A percentile compares a stretch with the other conserved stretches of the same genome.
These are phyloP conservation scores for Melanocharis versteri DNA, from an alignment of 2,113 vertebrate species.

Conservation along the genomic window DNA sequence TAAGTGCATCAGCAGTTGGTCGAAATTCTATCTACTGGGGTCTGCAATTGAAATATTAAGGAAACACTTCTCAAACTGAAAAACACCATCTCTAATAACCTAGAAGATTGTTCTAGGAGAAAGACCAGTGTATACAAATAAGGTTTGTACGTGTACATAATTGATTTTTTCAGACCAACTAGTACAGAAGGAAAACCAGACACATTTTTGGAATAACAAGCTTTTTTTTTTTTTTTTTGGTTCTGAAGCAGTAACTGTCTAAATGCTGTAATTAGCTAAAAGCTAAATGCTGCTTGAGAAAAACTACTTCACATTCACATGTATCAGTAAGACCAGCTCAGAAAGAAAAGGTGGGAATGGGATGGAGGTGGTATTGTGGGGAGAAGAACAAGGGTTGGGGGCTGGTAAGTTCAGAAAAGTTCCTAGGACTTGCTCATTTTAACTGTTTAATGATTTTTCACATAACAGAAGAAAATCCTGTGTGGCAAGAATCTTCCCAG, in stretches of 20 bases:
- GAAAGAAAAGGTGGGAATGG: not conserved
- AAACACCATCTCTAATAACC: not conserved
- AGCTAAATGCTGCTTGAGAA: not conserved
- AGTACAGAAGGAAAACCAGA: not conserved
- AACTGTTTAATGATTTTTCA: not conserved
- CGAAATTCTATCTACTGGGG: not conserved
- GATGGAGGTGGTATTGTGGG: not conserved
- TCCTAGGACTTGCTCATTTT: not conserved
- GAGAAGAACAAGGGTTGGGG: not conserved
- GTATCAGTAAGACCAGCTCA: not conserved
- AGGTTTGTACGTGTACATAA: not conserved
- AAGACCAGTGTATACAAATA: not conserved
- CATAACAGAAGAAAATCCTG: not conserved
- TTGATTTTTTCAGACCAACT: not conserved
- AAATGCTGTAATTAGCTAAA: not conserved
- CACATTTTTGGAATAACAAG: not conserved
- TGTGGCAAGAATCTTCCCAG: slow-evolving; percentile 33
- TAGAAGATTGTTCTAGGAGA: not conserved
- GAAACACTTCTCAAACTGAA: not conserved
- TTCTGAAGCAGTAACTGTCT: not conserved
- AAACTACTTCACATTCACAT: not conserved
- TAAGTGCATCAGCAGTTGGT: not conserved
- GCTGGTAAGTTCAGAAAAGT: not conserved
- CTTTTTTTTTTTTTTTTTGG: not conserved
- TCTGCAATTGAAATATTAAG: not conserved